These are phyloP conservation scores for Eumaeus atala DNA, from an alignment of 1,140 invertebrate species.

Conservation along the genomic window DNA sequence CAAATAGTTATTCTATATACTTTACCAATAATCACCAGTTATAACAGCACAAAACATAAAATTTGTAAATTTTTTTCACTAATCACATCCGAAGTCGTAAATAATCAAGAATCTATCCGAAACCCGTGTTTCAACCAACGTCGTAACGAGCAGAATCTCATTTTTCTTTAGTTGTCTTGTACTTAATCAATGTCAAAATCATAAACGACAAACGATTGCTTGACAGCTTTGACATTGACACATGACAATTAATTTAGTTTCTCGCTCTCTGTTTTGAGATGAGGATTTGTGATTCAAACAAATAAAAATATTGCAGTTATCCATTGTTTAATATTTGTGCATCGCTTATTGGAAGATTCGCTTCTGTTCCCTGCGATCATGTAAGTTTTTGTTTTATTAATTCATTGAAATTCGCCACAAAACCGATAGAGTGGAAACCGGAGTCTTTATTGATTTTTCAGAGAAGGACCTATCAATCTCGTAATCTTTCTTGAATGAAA, in stretches of 20 bases:
- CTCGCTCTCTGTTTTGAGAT: background rate
- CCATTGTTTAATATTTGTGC: background rate
- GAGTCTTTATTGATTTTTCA: constrained; percentile 54
- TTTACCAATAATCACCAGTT: too few relatives aligned
- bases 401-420: constrained; percentile 14
- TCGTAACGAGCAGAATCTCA: too few relatives aligned
- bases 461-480: constrained; percentile 6
- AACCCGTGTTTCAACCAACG: too few relatives aligned
- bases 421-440: background rate
- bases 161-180: too few relatives aligned
- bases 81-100: too few relatives aligned
- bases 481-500: too few relatives aligned
- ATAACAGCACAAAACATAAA: too few relatives aligned
- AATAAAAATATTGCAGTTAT: background rate
- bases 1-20: too few relatives aligned
- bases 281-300: background rate
- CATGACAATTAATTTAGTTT: background rate
- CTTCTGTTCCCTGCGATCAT: background rate
- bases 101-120: too few relatives aligned
- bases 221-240: background rate
- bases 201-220: background rate
- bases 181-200: constrained; percentile 1
- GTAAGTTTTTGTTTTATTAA: constrained; percentile 22
- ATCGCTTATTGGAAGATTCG: background rate
- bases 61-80: too few relatives aligned